phyloP scores from a whole-genome alignment of 2,888 invertebrate genomes.

The Caenorhabditis plicata region DNA sequence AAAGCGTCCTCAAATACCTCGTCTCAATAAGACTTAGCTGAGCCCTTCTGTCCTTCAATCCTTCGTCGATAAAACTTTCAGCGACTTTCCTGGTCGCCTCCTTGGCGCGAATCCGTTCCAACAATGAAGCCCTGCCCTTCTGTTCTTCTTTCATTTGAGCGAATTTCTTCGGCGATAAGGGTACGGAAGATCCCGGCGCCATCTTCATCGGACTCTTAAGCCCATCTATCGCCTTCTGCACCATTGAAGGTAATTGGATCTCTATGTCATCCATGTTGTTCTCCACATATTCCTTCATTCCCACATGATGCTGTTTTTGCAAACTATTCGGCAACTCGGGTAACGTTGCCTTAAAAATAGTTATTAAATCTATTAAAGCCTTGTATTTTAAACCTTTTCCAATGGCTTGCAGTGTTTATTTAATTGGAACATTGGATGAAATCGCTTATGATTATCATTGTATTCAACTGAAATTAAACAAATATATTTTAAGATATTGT shows the following conservation, averaged over 20 bases:
- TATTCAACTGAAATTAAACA: constrained; percentile 1
- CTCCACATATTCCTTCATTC: constrained; percentile 25
- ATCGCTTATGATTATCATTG: background rate
- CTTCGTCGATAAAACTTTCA: constrained; percentile 16
- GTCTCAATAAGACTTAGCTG: constrained; percentile 2
- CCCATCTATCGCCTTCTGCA: constrained; percentile 12
- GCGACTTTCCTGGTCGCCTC: constrained; percentile 28
- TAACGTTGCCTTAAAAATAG: too few relatives aligned
- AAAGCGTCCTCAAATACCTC: constrained; percentile 12
- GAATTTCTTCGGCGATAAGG: constrained; percentile 30
- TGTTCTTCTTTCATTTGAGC: constrained; percentile 21
- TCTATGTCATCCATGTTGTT: constrained; percentile 3
- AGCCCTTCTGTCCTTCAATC: constrained; percentile 4
- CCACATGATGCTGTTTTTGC: constrained; percentile 9
- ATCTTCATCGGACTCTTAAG: constrained; percentile 21
- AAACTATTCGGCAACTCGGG: constrained; percentile 14
- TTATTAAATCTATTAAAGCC: too few relatives aligned
- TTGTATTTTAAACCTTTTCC: background rate
- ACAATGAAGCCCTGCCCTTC: constrained; percentile 16
- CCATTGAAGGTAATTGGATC: constrained; percentile 9
- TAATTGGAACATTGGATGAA: constrained; percentile 20
- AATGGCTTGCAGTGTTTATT: constrained; percentile 18
- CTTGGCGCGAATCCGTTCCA: constrained; percentile 30
- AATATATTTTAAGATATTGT: background rate
- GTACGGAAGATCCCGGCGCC: constrained; percentile 13